Percentiles rank a stretch among this genome's conserved stretches.
Conservation (phyloP, 2,888 invertebrate genomes). For the Papilio protenor region DNA sequence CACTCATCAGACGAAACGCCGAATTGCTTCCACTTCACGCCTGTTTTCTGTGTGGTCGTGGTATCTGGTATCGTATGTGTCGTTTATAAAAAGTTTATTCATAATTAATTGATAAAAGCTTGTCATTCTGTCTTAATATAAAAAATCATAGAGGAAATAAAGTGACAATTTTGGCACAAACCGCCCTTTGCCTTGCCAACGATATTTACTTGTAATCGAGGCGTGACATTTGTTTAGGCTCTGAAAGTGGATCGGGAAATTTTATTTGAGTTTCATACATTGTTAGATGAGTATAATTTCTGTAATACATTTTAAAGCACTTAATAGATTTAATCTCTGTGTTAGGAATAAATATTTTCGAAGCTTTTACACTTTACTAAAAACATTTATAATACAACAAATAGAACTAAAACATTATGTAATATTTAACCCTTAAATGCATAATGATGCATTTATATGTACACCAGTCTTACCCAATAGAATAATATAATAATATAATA, state of each 20-base stretch:
- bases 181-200: slow-evolving; percentile 4
- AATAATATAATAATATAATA: no score
- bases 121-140: neutral
- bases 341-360: neutral
- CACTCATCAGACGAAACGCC: no score
- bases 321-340: neutral
- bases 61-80: no score
- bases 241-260: neutral
- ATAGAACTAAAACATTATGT: no score
- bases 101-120: neutral
- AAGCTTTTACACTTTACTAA: neutral
- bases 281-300: neutral
- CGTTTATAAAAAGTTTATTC: no score
- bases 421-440: no score
- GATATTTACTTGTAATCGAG: slow-evolving; percentile 9
- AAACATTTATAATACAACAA: no score
- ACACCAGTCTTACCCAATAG: no score
- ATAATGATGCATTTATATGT: no score
- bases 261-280: neutral
- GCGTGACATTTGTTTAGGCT: slow-evolving; percentile 26
- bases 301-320: neutral
- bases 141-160: neutral
- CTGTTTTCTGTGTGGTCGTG: no score
- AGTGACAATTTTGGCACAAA: neutral
- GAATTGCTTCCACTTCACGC: no score